phyloP scores from a whole-genome alignment of 2,113 vertebrate genomes.

The Channa maculata region DNA sequence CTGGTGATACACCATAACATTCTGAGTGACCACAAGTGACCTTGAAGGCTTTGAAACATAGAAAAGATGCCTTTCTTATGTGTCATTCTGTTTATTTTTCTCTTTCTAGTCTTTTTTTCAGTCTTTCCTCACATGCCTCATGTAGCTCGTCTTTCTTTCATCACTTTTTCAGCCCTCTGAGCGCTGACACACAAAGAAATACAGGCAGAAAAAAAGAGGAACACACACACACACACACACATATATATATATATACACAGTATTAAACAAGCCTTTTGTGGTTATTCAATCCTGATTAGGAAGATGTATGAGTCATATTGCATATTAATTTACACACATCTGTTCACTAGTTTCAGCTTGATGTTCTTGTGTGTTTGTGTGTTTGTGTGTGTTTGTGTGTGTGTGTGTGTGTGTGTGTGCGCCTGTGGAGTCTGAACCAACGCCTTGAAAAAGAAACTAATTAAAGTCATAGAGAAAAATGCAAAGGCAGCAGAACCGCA shows the following conservation, averaged over 20 bases:
- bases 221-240: background rate
- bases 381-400: slow-evolving; percentile 33
- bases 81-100: slow-evolving; percentile 55
- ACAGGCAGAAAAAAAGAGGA: slow-evolving; percentile 13
- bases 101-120: slow-evolving; percentile 19
- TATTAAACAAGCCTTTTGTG: slow-evolving; percentile 35
- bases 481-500: slow-evolving; percentile 73
- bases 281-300: slow-evolving; percentile 43
- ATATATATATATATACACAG: background rate
- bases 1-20: slow-evolving; percentile 36
- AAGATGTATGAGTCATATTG: slow-evolving; percentile 49
- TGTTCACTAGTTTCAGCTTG: slow-evolving; percentile 29
- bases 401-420: slow-evolving; percentile 27
- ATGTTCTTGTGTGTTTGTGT: slow-evolving; percentile 17
- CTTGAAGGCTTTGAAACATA: slow-evolving; percentile 54
- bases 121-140: slow-evolving; percentile 34
- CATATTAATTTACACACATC: slow-evolving; percentile 53
- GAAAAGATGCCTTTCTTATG: slow-evolving; percentile 61
- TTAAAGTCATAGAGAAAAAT: slow-evolving; percentile 77
- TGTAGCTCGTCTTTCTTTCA: slow-evolving; percentile 22
- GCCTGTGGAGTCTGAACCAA: slow-evolving; percentile 59
- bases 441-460: slow-evolving; percentile 76
- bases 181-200: slow-evolving; percentile 22
- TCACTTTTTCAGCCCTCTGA: slow-evolving; percentile 37
- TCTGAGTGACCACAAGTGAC: slow-evolving; percentile 68